Base-by-base conservation (phyloP, 2,888 invertebrate genomes). In the Seladonia tumulorum region DNA sequence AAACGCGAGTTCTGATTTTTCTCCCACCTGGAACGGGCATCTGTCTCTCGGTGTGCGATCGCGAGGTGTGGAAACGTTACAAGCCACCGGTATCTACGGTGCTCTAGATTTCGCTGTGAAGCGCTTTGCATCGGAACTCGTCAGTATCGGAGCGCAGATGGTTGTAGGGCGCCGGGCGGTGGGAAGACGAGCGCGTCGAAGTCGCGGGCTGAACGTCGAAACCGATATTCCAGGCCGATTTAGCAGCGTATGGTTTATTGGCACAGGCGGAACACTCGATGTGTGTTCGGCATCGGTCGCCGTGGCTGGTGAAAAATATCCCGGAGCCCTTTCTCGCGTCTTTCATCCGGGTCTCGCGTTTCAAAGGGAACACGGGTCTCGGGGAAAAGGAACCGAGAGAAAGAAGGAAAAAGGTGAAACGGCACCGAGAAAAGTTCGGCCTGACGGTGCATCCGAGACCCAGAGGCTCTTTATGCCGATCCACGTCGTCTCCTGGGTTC, bases 381-480 rank as follows among this genome's bases (percentile, higher is more conserved):
- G n/a, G 18, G 18, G 70, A 42, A 66, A 35, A 71, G 42, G 68
- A 70, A 1, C 18, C 29, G 39, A 68, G 68, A 39, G 68, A 68
- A 68, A 68, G 68, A 22, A 68, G 35, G 68, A 39, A 68, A 22
- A 68, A 72, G 47, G 72, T 29, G 49, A 80, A 72, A 79, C 70
- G 78, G 83, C 78, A 71, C 82, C 63, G 63, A 87, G 79, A 83
- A 83, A 82, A 82, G 85, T 83, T 86, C 88, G 86, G 81, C 86
- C 89, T 86, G 82, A 84, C 79, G 86, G 79, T 86, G 86, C 88
- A 85, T 88, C 83, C 85, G 74, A 85, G 79, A 87, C 57, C 83
- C 68, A 12, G 57, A 60, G 80, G 78, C 84, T 88, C 84, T 88
- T 87, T 88, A 85, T 81, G 81, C 85, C 88, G 88, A 90, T 89